Conservation (phyloP, 1,140 invertebrate species). For the Chymomyza costata region DNA sequence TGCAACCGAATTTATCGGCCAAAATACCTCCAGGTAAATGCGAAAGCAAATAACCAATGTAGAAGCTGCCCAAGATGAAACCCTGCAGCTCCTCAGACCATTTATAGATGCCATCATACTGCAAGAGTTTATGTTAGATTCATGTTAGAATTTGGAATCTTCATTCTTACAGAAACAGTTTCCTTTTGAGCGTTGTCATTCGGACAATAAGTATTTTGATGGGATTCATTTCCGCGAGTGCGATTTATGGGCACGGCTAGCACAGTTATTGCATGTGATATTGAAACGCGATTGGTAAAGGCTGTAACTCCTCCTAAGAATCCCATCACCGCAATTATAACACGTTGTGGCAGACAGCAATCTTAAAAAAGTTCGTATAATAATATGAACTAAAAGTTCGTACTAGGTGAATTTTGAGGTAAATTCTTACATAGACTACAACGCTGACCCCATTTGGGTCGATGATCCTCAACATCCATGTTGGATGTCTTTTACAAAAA, state of each 20-base stretch:
- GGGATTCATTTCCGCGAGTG: not conserved
- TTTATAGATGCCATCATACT: conserved; percentile 8
- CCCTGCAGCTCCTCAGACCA: conserved; percentile 34
- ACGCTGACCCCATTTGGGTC: conserved; percentile 6
- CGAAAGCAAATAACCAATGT: conserved; percentile 84
- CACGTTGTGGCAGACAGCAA: conserved; percentile 19
- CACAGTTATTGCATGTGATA: conserved; percentile 23
- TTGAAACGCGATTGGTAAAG: conserved; percentile 21
- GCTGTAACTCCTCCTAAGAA: conserved; percentile 9
- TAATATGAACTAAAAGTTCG: too few relatives aligned
- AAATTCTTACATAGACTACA: conserved; percentile 10
- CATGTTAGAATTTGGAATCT: too few relatives aligned
- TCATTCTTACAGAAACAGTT: too few relatives aligned
- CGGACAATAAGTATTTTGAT: not conserved
- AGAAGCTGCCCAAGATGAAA: conserved; percentile 79
- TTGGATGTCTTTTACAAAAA: too few relatives aligned
- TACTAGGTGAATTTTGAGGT: too few relatives aligned
- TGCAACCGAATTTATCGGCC: conserved; percentile 85
- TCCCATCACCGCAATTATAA: conserved; percentile 9
- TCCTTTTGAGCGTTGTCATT: too few relatives aligned
- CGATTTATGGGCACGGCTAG: conserved; percentile 16
- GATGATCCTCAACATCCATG: not conserved
- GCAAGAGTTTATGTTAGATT: not conserved
- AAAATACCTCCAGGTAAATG: conserved; percentile 85
- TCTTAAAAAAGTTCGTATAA: not conserved